phyloP scores from a whole-genome alignment of 2,888 invertebrate species.

The Dione vanillae region DNA sequence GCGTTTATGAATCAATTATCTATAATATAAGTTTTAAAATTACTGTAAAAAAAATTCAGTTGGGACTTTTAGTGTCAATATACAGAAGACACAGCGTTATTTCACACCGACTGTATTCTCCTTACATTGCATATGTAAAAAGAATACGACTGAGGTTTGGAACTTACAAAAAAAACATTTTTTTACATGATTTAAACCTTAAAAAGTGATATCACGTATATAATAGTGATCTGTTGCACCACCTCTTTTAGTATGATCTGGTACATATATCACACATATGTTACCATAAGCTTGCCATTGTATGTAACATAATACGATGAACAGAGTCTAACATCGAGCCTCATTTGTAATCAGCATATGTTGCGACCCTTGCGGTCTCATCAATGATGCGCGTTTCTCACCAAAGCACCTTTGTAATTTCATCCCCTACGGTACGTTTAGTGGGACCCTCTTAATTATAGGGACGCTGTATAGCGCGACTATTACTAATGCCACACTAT shows the following conservation, averaged over 20 bases:
- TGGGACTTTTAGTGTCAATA: too few relatives aligned
- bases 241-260: not conserved
- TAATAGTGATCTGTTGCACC: not conserved
- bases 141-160: too few relatives aligned
- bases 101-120: too few relatives aligned
- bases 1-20: too few relatives aligned
- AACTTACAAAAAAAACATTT: too few relatives aligned
- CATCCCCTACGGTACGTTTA: slow-evolving; percentile 54
- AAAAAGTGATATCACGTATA: too few relatives aligned
- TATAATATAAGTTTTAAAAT: too few relatives aligned
- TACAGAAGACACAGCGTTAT: too few relatives aligned
- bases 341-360: slow-evolving; percentile 63
- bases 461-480: slow-evolving; percentile 54
- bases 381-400: slow-evolving; percentile 57
- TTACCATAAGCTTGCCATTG: not conserved
- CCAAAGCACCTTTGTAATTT: slow-evolving; percentile 63
- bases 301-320: slow-evolving; percentile 37
- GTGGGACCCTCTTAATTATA: slow-evolving; percentile 57
- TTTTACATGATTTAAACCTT: too few relatives aligned
- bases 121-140: too few relatives aligned
- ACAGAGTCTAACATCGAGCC: slow-evolving; percentile 48
- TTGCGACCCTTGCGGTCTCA: slow-evolving; percentile 57
- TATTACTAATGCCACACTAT: slow-evolving; percentile 36
- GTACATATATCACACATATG: not conserved
- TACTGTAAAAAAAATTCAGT: too few relatives aligned